Conservation (phyloP, 2,888 invertebrate genomes). For the Elysia crispata region DNA sequence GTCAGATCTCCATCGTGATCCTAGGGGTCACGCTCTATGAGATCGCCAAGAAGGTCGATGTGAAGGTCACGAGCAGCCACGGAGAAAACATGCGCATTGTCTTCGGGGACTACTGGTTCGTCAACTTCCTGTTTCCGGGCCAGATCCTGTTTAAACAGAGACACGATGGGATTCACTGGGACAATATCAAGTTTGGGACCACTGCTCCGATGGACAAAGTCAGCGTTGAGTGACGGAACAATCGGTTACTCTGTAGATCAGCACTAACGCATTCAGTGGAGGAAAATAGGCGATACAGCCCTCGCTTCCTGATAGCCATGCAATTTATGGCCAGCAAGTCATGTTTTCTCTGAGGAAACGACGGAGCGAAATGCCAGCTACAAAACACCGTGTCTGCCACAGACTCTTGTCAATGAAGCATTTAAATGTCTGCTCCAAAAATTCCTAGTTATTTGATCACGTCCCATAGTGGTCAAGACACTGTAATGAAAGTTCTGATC, state of each 20-base stretch:
- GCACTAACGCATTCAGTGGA: no score
- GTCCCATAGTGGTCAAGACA: no score
- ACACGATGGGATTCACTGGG: constrained; percentile 61
- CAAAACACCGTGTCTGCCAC: no score
- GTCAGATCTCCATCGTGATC: constrained; percentile 53
- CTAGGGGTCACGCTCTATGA: constrained; percentile 61
- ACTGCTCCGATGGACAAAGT: neutral
- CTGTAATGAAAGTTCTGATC: no score
- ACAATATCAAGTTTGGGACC: constrained; percentile 55
- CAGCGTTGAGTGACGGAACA: constrained; percentile 1
- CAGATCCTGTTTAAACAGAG: constrained; percentile 62
- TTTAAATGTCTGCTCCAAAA: no score
- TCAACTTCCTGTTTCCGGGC: constrained; percentile 66
- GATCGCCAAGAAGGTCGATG: constrained; percentile 54
- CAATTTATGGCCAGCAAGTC: no score
- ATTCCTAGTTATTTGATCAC: no score
- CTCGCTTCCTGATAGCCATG: no score
- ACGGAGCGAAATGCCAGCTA: no score
- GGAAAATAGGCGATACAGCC: no score
- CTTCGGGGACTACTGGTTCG: constrained; percentile 65
- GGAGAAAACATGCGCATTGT: constrained; percentile 60
- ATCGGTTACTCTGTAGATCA: neutral
- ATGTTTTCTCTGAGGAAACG: no score
- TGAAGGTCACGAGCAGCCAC: constrained; percentile 54
- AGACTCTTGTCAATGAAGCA: no score